Base-by-base conservation (phyloP, 2,113 vertebrate species). In the Orycteropus afer region DNA sequence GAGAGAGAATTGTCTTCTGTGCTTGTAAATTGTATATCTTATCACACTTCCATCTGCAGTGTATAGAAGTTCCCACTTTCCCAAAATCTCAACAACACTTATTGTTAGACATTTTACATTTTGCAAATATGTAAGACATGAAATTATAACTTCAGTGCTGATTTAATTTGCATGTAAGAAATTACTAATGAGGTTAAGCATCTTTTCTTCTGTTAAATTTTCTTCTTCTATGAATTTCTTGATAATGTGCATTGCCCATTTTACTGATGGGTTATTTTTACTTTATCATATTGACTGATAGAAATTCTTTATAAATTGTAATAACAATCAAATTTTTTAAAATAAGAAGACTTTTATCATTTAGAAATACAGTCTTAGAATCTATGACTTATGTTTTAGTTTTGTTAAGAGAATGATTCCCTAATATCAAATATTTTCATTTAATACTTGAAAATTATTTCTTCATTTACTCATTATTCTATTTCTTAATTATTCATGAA, bases 151-250 rank as follows among this genome's bases (percentile, higher is more conserved):
- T 84, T 91, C 27, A 76, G 32, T 53, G 81, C 42, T 85, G 51
- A 86, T 89, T 95, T 89, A 49, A 96, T 96, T 96, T 95, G 78
- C 79, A 85, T 93, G 40, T 69, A 61, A 94, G 73, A 65, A 85
- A 85, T 91, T 90, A 69, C 63, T 81, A 95, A 91, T 89, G 59
- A 90, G 47, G 47, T 78, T 90, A 93, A 78, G 51, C 51, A 88
- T 79, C 42, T 89, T 63, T 95, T 77, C 78, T 76, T n/a, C n/a
- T 94, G 53, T 81, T 65, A 76, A 89, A 51, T 76, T 86, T 93
- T 86, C 34, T 57, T 74, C 73, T 84, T 59, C 23, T 91, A n/a
- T 94, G 47, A 85, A 14, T 93, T 86, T 94, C 27, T 51, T 82
- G 65, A 87, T 85, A 89, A 29, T 73, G 81, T 57, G 40, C 67